Evolutionary conservation across 2,888 invertebrate genomes (phyloP).

Genomic region (Xanthia icteritia): DNA sequence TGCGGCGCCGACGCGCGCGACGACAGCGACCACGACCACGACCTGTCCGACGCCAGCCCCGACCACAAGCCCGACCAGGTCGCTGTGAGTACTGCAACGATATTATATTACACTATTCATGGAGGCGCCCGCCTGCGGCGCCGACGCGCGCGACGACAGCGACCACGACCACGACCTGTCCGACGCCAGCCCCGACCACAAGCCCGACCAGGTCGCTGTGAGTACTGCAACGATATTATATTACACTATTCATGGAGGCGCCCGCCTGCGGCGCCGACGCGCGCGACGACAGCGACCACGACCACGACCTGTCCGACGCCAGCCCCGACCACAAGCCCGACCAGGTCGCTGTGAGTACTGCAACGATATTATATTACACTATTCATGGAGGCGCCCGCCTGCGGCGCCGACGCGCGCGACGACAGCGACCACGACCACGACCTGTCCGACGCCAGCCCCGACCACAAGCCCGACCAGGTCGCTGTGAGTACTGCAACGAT

Average conservation of each 20-base stretch:
- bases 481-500: background rate
- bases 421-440: conserved; percentile 75
- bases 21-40: conserved; percentile 75
- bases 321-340: conserved; percentile 71
- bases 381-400: conserved; percentile 91
- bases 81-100: conserved; percentile 1
- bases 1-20: conserved; percentile 77
- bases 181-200: conserved; percentile 65
- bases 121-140: conserved; percentile 82
- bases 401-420: conserved; percentile 78
- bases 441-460: conserved; percentile 57
- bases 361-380: no score
- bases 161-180: conserved; percentile 68
- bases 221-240: background rate
- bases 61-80: conserved; percentile 76
- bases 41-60: conserved; percentile 59
- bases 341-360: conserved; percentile 66
- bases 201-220: conserved; percentile 73
- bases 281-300: conserved; percentile 80
- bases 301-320: conserved; percentile 62
- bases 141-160: conserved; percentile 81
- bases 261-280: conserved; percentile 73
- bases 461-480: conserved; percentile 75
- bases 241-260: conserved; percentile 92
- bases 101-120: conserved; percentile 88